Percentiles rank a stretch among this genome's conserved stretches.
Conservation (phyloP, 2,797 vertebrate genomes). For the Danionella dracula region DNA sequence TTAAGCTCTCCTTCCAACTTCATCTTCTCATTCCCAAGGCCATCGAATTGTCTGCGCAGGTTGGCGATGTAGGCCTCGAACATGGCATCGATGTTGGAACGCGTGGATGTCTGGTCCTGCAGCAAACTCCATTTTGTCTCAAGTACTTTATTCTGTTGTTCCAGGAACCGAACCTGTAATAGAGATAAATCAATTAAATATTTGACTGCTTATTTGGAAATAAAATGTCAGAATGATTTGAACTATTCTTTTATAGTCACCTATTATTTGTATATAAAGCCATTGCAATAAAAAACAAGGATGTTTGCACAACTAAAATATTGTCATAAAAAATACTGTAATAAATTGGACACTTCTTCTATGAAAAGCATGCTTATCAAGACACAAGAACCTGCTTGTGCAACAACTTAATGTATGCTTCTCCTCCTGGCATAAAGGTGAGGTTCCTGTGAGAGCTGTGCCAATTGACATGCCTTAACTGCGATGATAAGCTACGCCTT, state of each 20-base stretch:
- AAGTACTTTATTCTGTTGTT: conserved; percentile 77
- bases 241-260: neutral
- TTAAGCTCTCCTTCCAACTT: conserved; percentile 71
- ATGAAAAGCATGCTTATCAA: neutral
- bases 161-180: conserved; percentile 68
- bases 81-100: conserved; percentile 65
- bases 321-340: no score
- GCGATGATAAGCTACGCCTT: conserved; percentile 3
- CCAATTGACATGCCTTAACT: neutral
- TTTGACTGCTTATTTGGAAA: neutral
- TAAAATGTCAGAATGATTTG: neutral
- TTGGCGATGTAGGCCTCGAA: conserved; percentile 70
- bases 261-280: no score
- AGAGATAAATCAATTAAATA: neutral
- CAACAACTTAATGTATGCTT: neutral
- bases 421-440: conserved; percentile 11
- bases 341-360: neutral
- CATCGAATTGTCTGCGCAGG: conserved; percentile 72
- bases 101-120: conserved; percentile 73
- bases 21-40: conserved; percentile 67
- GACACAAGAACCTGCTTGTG: conserved; percentile 20
- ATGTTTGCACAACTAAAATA: no score
- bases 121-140: conserved; percentile 74
- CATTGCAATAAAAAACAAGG: no score
- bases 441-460: neutral